Conservation (phyloP, 2,113 vertebrate genomes). For the Lophius piscatorius region DNA sequence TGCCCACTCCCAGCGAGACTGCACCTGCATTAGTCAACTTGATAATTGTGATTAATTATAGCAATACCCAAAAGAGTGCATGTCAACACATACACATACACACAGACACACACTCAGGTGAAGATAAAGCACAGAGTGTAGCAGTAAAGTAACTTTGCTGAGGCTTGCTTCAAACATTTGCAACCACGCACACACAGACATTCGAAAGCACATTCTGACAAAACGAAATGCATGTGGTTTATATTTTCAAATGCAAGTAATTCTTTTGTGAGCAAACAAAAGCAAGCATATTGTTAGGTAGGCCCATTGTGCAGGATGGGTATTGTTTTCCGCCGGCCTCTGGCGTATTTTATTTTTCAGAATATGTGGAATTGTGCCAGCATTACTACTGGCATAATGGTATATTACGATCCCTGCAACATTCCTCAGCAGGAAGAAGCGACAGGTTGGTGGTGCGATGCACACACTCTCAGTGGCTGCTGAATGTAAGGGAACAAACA, state of each 20-base stretch:
- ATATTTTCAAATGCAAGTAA: slow-evolving; percentile 25
- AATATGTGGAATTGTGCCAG: too few species aligned
- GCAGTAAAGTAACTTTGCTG: slow-evolving; percentile 33
- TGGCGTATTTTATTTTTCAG: too few species aligned
- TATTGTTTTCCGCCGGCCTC: slow-evolving; percentile 20
- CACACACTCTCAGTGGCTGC: slow-evolving; percentile 3
- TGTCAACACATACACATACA: background rate
- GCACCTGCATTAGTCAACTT: slow-evolving; percentile 73
- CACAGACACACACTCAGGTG: background rate
- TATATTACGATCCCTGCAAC: slow-evolving; percentile 49
- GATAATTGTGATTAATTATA: slow-evolving; percentile 80
- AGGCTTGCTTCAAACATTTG: background rate
- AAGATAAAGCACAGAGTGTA: slow-evolving; percentile 6
- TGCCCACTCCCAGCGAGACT: slow-evolving; percentile 66
- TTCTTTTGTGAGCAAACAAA: slow-evolving; percentile 14
- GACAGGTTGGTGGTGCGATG: too few species aligned
- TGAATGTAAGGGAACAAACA: slow-evolving; percentile 44
- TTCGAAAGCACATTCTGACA: slow-evolving; percentile 11
- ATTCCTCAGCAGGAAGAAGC: slow-evolving; percentile 42
- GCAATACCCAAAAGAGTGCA: slow-evolving; percentile 22
- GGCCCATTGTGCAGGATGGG: slow-evolving; percentile 8
- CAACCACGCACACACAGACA: background rate
- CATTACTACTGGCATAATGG: slow-evolving; percentile 21
- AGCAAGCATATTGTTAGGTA: slow-evolving; percentile 4
- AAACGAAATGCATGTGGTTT: slow-evolving; percentile 24